Base-by-base conservation (phyloP, 2,888 invertebrate genomes). In the Drymonia ruficornis region DNA sequence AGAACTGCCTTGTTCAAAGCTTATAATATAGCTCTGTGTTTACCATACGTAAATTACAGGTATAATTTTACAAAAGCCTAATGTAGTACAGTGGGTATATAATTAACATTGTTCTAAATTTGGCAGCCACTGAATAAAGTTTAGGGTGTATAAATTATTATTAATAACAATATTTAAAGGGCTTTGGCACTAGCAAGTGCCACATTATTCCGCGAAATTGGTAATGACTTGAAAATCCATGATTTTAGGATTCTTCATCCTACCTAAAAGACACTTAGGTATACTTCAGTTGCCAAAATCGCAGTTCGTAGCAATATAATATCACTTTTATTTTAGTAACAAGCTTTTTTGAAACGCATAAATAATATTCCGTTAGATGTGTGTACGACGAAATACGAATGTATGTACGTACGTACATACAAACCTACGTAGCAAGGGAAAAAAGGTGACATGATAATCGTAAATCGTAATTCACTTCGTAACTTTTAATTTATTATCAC, bases 401-500 rank as follows among this genome's bases (percentile, higher is more conserved):
- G n/a, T n/a, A n/a, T n/a, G n/a, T n/a, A n/a, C n/a, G n/a, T n/a
- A n/a, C n/a, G n/a, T n/a, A n/a, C n/a, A n/a, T n/a, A n/a, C n/a
- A n/a, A n/a, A n/a, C n/a, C n/a, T n/a, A n/a, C n/a, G n/a, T n/a
- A n/a, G n/a, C n/a, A n/a, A n/a, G n/a, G n/a, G n/a, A n/a, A n/a
- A n/a, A n/a, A n/a, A n/a, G n/a, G 60, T 56, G 45, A 54, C 56
- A 51, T 46, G 55, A 47, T 51, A 56, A 48, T 52, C 56, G 51
- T 45, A 60, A 64, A 52, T 63, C 61, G 36, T 48, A 68, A 68
- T 65, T 55, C 61, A 64, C 63, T 77, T 74, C 65, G 70, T 78
- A 73, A 67, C 76, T 72, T 79, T 81, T 78, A 81, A 81, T 83
- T 82, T 83, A 84, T 78, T 90, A 91, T 90, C 91, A 90, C 91